Conservation (phyloP, 1,140 invertebrate species). For the Nephotettix cincticeps region DNA sequence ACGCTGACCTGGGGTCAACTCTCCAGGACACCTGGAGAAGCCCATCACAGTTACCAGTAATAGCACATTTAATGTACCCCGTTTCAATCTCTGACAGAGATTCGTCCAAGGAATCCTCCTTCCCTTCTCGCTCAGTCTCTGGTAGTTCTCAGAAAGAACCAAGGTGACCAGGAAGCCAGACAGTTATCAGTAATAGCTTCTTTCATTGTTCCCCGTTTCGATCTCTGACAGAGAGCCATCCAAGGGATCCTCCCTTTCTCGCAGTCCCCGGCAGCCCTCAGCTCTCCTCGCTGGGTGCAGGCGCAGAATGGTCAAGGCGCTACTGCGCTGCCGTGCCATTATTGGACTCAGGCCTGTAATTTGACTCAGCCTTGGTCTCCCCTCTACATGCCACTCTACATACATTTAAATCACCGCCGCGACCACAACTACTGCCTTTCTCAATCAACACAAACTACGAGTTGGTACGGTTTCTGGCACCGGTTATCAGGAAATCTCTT, state of each 20-base stretch:
- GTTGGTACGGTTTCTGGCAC: background rate
- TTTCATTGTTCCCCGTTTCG: background rate
- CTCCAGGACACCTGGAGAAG: too few species aligned
- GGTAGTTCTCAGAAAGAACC: background rate
- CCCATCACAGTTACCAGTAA: too few species aligned
- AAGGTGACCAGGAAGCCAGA: background rate
- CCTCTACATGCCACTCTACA: background rate
- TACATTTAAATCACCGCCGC: conserved; percentile 19
- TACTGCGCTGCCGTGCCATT: conserved; percentile 7
- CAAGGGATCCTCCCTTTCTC: background rate
- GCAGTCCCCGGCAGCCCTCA: background rate
- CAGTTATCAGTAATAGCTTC: background rate
- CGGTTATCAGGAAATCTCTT: background rate
- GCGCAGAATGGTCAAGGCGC: background rate
- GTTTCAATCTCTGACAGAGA: too few species aligned
- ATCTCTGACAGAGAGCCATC: background rate
- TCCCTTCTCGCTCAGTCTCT: too few species aligned
- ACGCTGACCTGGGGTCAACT: too few species aligned
- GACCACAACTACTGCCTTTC: background rate
- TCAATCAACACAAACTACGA: background rate
- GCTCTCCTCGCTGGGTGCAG: background rate
- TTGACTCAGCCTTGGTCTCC: conserved; percentile 14
- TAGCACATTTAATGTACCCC: too few species aligned
- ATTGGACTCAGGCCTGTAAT: conserved; percentile 17
- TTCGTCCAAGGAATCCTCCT: too few species aligned